Conservation (phyloP, 2,797 vertebrate species). For the Choloepus didactylus region DNA sequence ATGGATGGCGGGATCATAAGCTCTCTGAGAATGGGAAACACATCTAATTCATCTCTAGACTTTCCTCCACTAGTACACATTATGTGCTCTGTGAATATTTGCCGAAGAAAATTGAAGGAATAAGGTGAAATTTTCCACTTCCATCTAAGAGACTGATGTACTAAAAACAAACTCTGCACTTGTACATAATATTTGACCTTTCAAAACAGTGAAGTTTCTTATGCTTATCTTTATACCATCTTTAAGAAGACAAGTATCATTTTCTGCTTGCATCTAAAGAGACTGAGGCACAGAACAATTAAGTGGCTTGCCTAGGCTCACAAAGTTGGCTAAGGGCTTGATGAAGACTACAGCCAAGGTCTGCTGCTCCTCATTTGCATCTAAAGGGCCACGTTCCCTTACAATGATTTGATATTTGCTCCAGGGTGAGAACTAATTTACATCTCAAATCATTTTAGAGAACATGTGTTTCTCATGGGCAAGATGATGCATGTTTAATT, state of each 20-base stretch:
- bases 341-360: background rate
- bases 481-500: constrained; percentile 48
- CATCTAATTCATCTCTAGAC: background rate
- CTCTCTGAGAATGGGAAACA: background rate
- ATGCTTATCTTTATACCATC: constrained; percentile 30
- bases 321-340: background rate
- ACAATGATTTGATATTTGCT: background rate
- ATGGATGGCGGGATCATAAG: background rate
- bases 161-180: constrained; percentile 57
- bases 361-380: background rate
- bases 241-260: constrained; percentile 41
- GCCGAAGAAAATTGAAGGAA: constrained; percentile 52
- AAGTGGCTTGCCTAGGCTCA: background rate
- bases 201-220: constrained; percentile 62
- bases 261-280: constrained; percentile 15
- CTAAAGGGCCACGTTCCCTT: background rate
- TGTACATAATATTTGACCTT: constrained; percentile 71
- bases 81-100: background rate
- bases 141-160: constrained; percentile 51
- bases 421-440: constrained; percentile 47
- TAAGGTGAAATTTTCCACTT: background rate
- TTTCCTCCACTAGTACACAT: background rate
- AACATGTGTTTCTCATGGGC: background rate
- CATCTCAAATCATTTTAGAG: constrained; percentile 55
- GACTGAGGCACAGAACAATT: background rate